Base-by-base conservation (phyloP, 2,113 vertebrate species). In the Australoheros scitulus region DNA sequence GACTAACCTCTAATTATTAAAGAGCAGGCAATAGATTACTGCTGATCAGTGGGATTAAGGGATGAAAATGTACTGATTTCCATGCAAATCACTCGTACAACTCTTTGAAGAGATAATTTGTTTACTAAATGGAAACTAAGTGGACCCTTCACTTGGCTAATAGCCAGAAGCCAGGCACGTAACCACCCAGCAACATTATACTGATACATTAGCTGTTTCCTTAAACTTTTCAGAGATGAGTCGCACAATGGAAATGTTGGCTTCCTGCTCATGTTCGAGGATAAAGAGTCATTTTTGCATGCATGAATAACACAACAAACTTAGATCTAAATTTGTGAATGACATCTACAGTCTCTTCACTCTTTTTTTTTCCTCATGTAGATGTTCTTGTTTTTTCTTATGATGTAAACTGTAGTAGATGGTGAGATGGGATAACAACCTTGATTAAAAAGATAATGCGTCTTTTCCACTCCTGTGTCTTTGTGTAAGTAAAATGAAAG, bases 21-120 rank as follows among this genome's bases (percentile, higher is more conserved):
- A 74, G 81, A 87, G 65, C 70, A 81, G 88, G 86, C 61, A 81
- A 56, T 77, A 88, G 88, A 93, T 93, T 91, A 93, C 38, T 14
- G 43, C 38, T 11, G 85, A 92, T 90, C 76, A 76, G 20, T 36
- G 81, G 87, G 88, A 92, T 93, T 92, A 93, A 56, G 76, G 80
- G 88, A 90, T 89, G 88, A 91, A 88, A 82, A 36, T 8, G 43
- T 84, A 84, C 70, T 15, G 41, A 74, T 20, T 72, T 76, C 74
- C 81, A 88, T 92, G 83, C 81, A 87, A 92, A 89, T 84, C 60
- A 65, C 52, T 57, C 22, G 1, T 63, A 61, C 58, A 72, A 81
- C 24, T 79, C 65, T 85, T 79, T 77, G 77, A 81, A 61, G 72
- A 41, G 18, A 47, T 82, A 52, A n/a, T 81, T 83, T 82, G 68